These are phyloP conservation scores for Sebastes ruberrimus DNA, from an alignment of 2,797 vertebrate species.

Conservation along the genomic window DNA sequence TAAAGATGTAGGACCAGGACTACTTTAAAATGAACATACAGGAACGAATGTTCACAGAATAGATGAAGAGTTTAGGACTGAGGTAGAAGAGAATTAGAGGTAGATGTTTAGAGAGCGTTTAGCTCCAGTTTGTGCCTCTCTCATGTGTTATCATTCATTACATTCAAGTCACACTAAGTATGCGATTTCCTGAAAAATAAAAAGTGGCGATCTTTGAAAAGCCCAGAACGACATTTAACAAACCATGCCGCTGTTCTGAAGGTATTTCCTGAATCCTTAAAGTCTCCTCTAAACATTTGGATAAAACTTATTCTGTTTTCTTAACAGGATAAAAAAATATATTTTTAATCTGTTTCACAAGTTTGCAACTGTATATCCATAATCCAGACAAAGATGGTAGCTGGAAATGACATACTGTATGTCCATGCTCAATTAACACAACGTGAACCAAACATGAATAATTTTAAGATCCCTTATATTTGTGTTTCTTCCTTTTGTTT, in stretches of 20 bases:
- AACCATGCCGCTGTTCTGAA: rapidly evolving
- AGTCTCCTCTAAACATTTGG: rapidly evolving
- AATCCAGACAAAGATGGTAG: background rate
- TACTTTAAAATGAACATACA: background rate
- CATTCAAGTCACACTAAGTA: background rate
- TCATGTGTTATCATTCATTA: background rate
- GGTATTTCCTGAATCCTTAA: background rate
- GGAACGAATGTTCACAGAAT: background rate
- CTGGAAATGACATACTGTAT: background rate
- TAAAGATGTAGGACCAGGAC: background rate
- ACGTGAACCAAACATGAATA: rapidly evolving
- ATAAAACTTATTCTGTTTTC: no score
- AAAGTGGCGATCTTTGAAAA: no score
- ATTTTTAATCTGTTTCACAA: no score
- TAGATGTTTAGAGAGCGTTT: no score
- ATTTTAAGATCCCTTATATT: background rate
- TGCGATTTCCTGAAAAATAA: background rate
- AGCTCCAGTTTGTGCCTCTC: no score
- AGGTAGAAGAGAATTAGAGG: background rate
- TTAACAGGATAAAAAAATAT: no score
- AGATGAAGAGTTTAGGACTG: background rate
- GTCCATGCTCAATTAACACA: background rate
- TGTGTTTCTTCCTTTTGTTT: background rate
- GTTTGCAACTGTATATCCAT: background rate
- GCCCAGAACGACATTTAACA: no score